Base-by-base conservation (phyloP, 2,113 vertebrate species). In the Porphyrio hochstetteri region DNA sequence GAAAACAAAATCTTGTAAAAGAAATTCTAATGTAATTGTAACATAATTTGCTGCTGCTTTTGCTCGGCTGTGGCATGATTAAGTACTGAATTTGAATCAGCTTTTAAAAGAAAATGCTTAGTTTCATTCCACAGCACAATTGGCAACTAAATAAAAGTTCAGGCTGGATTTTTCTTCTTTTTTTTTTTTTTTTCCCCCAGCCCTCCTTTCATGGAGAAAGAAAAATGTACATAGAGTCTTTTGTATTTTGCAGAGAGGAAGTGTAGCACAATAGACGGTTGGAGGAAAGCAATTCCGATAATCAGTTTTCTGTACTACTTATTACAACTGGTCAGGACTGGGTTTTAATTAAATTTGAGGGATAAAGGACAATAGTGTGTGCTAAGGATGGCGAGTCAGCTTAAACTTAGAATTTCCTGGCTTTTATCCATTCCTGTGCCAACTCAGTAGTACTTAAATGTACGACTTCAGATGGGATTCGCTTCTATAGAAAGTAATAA, bases 291-390 rank as follows among this genome's bases (percentile, higher is more conserved):
- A 97, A 97, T 97, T 98, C 95, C 78, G 90, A 93, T 97, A 97
- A 96, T 95, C 96, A 96, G 91, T 97, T 97, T 98, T 98, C 96
- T 97, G 89, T 97, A 96, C 94, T 95, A 82, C 97, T 98, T 97
- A 90, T 86, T 96, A 92, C 93, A 95, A 92, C 97, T 97, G 94
- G 88, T 96, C 95, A 96, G 95, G 97, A 88, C 86, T 97, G 83
- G 89, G 91, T 89, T 98, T 98, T 98, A 98, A 98, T 98, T 98
- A 98, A 98, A 98, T 98, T 98, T 97, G 95, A 52, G 86, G 91
- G 92, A 97, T 97, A 96, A 95, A 96, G 96, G 93, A 98, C 97
- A 97, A 97, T 97, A 81, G 96, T 27, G n/a, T 93, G 82, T 77
- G 95, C 96, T 97, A 97, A 96, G 97, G 93, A 92, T 57, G 76